A percentile compares a stretch with the other conserved stretches of the same genome.
phyloP scores from a whole-genome alignment of 2,888 invertebrate genomes.

The Synanthedon vespiformis region DNA sequence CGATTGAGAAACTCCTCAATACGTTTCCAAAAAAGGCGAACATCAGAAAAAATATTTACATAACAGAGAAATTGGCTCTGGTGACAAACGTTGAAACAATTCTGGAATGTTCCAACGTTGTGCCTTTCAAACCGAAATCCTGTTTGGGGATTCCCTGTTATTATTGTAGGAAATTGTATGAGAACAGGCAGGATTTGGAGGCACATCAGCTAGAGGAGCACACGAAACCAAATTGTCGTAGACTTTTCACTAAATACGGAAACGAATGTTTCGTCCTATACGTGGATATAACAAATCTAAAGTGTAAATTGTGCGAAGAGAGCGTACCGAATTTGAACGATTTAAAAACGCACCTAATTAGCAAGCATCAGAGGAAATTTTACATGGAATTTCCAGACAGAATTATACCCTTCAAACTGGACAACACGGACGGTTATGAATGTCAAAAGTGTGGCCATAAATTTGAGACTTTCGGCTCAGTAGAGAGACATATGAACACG shows the following conservation, averaged over 20 bases:
- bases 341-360: conserved; percentile 36
- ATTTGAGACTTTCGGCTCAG: conserved; percentile 13
- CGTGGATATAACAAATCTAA: conserved; percentile 40
- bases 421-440: conserved; percentile 4
- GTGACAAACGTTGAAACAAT: conserved; percentile 32
- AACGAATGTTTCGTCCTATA: conserved; percentile 43
- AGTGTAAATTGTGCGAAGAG: conserved; percentile 33
- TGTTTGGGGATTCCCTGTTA: conserved; percentile 46
- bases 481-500: conserved; percentile 14
- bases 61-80: conserved; percentile 42
- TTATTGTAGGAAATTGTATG: conserved; percentile 38
- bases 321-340: conserved; percentile 25
- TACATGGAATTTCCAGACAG: conserved; percentile 32
- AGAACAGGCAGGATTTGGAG: conserved; percentile 26
- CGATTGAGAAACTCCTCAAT: conserved; percentile 20
- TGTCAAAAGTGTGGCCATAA: conserved; percentile 17
- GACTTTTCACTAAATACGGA: conserved; percentile 29
- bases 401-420: conserved; percentile 44
- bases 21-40: conserved; percentile 4
- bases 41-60: conserved; percentile 8
- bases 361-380: conserved; percentile 36
- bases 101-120: conserved; percentile 37
- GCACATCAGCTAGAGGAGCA: conserved; percentile 28
- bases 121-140: conserved; percentile 42
- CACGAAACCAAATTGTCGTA: conserved; percentile 22